Evolutionary conservation across 2,113 vertebrate genomes (phyloP).

Genomic region (Protobothrops flavoviridis): DNA sequence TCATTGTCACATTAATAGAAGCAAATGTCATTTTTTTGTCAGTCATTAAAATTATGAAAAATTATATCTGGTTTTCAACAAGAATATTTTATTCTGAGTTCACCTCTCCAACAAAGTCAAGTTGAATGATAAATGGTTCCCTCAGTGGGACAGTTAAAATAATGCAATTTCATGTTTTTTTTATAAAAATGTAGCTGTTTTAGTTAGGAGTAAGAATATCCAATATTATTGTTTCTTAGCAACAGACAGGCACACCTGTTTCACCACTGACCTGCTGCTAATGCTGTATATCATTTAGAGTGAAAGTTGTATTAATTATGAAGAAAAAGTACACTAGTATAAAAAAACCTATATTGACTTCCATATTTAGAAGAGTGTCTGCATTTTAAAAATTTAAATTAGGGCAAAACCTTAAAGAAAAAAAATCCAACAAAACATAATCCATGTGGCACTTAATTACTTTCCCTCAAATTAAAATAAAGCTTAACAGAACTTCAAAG

Average conservation of each 20-base stretch:
- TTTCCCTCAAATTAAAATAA: rapidly evolving
- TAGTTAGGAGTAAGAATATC: background rate
- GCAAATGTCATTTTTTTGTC: background rate
- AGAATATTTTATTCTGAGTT: background rate
- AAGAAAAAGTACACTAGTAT: background rate
- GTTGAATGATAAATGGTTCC: background rate
- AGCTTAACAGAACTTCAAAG: rapidly evolving
- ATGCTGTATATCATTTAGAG: constrained; percentile 4
- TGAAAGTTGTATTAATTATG: constrained; percentile 7
- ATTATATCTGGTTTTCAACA: background rate
- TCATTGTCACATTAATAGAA: background rate
- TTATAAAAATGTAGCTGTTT: background rate
- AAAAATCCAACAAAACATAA: rapidly evolving
- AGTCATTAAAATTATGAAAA: background rate
- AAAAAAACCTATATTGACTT: background rate
- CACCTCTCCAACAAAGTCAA: background rate
- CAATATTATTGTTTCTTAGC: background rate
- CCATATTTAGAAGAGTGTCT: rapidly evolving
- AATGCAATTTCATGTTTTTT: background rate
- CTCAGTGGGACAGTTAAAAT: background rate
- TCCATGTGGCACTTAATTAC: rapidly evolving
- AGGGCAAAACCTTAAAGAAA: rapidly evolving
- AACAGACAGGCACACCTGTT: background rate
- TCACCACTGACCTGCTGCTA: background rate
- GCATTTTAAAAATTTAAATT: rapidly evolving